Evolutionary conservation across 2,113 vertebrate genomes (phyloP).

Genomic region (Scophthalmus maximus): DNA sequence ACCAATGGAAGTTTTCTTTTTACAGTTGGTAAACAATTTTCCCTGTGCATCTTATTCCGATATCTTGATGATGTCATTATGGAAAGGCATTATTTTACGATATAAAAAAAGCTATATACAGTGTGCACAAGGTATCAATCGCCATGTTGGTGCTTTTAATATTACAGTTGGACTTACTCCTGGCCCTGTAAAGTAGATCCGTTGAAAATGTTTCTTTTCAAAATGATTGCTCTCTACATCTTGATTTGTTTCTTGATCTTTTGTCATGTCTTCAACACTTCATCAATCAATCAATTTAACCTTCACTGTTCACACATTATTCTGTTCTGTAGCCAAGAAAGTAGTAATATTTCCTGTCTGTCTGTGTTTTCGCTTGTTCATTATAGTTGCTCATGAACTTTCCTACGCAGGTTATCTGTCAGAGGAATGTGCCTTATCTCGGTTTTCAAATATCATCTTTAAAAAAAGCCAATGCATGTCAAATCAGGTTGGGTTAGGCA

Average conservation of each 20-base stretch:
- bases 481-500: not conserved
- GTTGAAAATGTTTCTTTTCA: too few relatives aligned
- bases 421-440: conserved; percentile 71
- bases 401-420: conserved; percentile 53
- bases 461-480: conserved; percentile 12
- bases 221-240: too few relatives aligned
- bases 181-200: too few relatives aligned
- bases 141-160: too few relatives aligned
- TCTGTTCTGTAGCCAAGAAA: conserved; percentile 10
- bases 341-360: not conserved
- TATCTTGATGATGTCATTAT: too few relatives aligned
- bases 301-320: not conserved
- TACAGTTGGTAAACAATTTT: too few relatives aligned
- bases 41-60: too few relatives aligned
- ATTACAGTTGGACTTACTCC: too few relatives aligned
- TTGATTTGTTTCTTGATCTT: not conserved
- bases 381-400: conserved; percentile 8
- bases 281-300: conserved; percentile 10
- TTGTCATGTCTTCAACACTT: not conserved
- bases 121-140: too few relatives aligned
- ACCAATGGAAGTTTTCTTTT: too few relatives aligned
- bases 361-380: conserved; percentile 15
- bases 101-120: too few relatives aligned
- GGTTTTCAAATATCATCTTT: conserved; percentile 38
- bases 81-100: too few relatives aligned